phyloP scores from a whole-genome alignment of 2,888 invertebrate genomes.

The Himalopsyche kuldschensis region DNA sequence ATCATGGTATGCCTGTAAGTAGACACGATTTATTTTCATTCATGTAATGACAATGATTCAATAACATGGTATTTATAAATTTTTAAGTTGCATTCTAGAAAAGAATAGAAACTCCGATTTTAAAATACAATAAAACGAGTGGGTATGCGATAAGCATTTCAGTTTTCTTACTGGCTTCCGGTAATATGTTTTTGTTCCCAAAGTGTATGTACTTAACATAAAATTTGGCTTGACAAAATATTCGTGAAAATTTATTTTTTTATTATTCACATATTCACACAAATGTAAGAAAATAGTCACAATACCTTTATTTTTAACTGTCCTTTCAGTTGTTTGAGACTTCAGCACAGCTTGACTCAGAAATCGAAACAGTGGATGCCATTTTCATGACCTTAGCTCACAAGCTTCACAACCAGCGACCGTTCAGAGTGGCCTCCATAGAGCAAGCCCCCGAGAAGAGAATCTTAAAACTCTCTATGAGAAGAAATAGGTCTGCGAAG shows the following conservation, averaged over 20 bases:
- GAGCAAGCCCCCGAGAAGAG: conserved; percentile 11
- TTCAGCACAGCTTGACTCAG: conserved; percentile 73
- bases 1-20: conserved; percentile 71
- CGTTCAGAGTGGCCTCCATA: conserved; percentile 47
- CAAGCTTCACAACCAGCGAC: conserved; percentile 68
- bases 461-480: neutral
- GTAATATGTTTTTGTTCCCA: too few species aligned
- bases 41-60: neutral
- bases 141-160: too few species aligned
- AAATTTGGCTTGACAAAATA: neutral
- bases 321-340: conserved; percentile 72
- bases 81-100: too few species aligned
- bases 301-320: neutral
- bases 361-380: conserved; percentile 76
- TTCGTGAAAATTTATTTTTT: neutral
- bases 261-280: too few species aligned
- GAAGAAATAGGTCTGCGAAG: neutral
- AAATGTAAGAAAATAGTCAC: too few species aligned
- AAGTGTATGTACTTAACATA: too few species aligned
- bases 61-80: too few species aligned
- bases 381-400: conserved; percentile 83
- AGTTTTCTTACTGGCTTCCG: too few species aligned
- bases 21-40: neutral
- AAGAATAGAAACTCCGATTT: too few species aligned
- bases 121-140: too few species aligned